Base-by-base conservation (phyloP, 2,113 vertebrate genomes). In the Recurvirostra avosetta region DNA sequence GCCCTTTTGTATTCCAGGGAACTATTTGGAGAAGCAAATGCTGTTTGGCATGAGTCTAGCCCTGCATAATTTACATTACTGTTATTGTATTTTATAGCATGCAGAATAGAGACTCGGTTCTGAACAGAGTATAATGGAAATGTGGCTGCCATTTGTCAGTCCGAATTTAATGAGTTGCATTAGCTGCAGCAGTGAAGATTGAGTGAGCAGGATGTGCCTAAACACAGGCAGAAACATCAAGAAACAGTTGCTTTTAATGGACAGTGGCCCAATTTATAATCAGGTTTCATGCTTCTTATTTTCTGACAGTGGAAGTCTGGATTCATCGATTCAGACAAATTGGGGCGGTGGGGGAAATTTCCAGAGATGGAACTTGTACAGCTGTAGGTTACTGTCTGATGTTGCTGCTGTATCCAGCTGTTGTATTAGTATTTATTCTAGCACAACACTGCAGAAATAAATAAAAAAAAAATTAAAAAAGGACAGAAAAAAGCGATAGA, bases 11-110 rank as follows among this genome's bases (percentile, higher is more conserved):
- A 66, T 92, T 97, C n/a, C 55, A 4, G 1, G 47, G 29, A 36
- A 87, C 94, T 97, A 94, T 96, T 92, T 96, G 71, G 62, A 94
- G 93, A 85, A 95, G 50, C 74, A 94, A 88, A 91, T 55, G 47
- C 81, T 88, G 53, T 90, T 91, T 94, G 89, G 92, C 80, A 88
- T 58, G 86, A 77, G 67, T n/a, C 76, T 75, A 32, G 22, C 29
- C 34, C 56, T 63, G 62, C 86, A 86, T 94, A 95, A 90, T 91
- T 97, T 95, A 81, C 86, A 75, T 85, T 74, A 49, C 74, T 90
- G 16, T 84, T 73, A 30, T 90, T 95, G 88, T 87, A 80, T 89
- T 71, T 86, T 87, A 93, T 90, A 90, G 41, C 43, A 34, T 17
- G 30, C 29, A 86, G 85, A 32, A 55, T 53, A 82, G 58, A 95